Base-by-base conservation (phyloP, 2,888 invertebrate genomes). In the Agrotis puta region DNA sequence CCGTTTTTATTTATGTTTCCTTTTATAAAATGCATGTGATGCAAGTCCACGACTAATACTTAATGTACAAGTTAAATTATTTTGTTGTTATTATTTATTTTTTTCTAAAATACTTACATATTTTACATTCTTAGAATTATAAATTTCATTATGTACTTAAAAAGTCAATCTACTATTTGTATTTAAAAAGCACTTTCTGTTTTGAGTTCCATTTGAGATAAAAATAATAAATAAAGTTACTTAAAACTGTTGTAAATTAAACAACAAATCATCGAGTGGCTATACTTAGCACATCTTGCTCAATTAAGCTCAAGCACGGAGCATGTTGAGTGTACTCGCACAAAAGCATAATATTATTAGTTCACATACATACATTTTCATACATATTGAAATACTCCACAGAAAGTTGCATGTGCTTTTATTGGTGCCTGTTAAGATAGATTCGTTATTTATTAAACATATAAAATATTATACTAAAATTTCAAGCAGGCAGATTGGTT, bases 31-130 rank as follows among this genome's bases (percentile, higher is more conserved):
- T 92, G 95, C 96, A 96, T 96, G 89, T 94, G 90, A 96, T 96
- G 95, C 96, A 93, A 94, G 94, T 95, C 95, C 94, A 94, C 95
- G 94, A 94, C 94, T 95, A 92, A 93, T 94, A 94, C 93, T 94
- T 93, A 91, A 91, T 92, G 93, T 94, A 94, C 91, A 88, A 91
- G 89, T 89, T 86, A 87, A 87, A 87, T 87, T 92, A 87, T 87
- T 87, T 89, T 88, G 86, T 92, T 90, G 88, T 92, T 91, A 88
- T 89, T 90, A 87, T 89, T 90, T 85, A 85, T 85, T 87, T 82
- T 81, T 86, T 84, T 86, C 85, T 85, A 85, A 87, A 87, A 83
- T 81, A 82, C 73, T 77, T 85, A 70, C 27, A 61, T 71, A 48
- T 79, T 82, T 85, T 85, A 81, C 86, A 85, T 85, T 81, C 84